Conservation (phyloP, 2,888 invertebrate genomes). For the Actias luna region DNA sequence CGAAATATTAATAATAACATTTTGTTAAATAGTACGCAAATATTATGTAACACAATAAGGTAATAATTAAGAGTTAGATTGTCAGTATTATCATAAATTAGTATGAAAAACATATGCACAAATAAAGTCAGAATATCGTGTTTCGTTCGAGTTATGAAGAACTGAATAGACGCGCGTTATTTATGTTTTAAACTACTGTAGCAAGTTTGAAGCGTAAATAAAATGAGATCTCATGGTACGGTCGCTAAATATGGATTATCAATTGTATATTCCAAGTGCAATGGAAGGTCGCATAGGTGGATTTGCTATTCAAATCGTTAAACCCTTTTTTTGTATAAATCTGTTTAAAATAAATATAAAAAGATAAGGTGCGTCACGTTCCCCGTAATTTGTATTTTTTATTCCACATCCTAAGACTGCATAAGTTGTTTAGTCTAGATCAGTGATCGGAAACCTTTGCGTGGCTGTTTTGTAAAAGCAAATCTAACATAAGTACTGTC, state of each 20-base stretch:
- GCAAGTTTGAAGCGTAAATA: not conserved
- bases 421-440: not conserved
- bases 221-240: constrained; percentile 1
- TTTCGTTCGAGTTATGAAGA: not conserved
- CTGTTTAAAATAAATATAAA: not conserved
- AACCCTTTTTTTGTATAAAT: constrained; percentile 10
- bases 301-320: constrained; percentile 16
- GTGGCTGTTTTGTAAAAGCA: no score
- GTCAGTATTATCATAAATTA: not conserved
- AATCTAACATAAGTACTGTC: no score
- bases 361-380: not conserved
- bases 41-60: no score
- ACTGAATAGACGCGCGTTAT: not conserved
- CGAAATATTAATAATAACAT: no score
- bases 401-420: not conserved
- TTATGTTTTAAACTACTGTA: not conserved
- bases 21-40: no score
- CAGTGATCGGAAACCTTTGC: no score
- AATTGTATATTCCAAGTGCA: constrained; percentile 6
- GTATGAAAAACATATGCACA: not conserved
- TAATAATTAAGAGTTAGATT: no score
- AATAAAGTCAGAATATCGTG: no score
- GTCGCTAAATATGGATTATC: not conserved
- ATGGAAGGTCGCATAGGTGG: not conserved
- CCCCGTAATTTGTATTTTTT: not conserved